Evolutionary conservation across 2,888 invertebrate species (phyloP).

Genomic region (Diaphora mendica): DNA sequence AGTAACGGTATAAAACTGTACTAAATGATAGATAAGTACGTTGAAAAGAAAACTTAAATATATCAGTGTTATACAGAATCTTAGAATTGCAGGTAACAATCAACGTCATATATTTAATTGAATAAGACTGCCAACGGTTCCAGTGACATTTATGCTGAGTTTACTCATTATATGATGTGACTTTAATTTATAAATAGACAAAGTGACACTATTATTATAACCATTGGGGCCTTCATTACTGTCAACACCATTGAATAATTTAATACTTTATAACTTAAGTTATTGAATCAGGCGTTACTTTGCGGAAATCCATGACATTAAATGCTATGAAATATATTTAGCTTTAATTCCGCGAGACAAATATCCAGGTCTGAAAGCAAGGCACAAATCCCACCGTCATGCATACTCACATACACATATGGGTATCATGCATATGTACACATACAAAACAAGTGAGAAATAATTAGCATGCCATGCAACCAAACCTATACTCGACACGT

Average conservation of each 20-base stretch:
- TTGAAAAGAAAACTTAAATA: neutral
- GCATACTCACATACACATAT: too few species aligned
- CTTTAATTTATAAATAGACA: neutral
- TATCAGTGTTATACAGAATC: neutral
- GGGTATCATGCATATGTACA: too few species aligned
- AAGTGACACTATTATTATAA: neutral
- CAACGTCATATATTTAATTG: conserved; percentile 3
- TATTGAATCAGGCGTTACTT: too few species aligned
- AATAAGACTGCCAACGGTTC: neutral
- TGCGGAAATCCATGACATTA: too few species aligned
- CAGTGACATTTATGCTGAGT: neutral
- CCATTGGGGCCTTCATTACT: neutral
- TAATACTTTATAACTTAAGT: too few species aligned
- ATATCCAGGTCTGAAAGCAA: too few species aligned
- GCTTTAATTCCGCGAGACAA: too few species aligned
- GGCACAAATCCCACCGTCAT: too few species aligned
- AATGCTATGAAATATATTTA: too few species aligned
- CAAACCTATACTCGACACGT: too few species aligned
- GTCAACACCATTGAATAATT: neutral
- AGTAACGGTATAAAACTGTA: neutral
- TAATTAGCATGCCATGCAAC: too few species aligned
- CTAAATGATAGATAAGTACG: neutral
- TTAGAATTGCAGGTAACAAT: neutral
- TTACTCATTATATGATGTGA: neutral
- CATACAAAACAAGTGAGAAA: too few species aligned